These are phyloP conservation scores for Falco berigora DNA, from an alignment of 2,797 vertebrate species.

Conservation along the genomic window DNA sequence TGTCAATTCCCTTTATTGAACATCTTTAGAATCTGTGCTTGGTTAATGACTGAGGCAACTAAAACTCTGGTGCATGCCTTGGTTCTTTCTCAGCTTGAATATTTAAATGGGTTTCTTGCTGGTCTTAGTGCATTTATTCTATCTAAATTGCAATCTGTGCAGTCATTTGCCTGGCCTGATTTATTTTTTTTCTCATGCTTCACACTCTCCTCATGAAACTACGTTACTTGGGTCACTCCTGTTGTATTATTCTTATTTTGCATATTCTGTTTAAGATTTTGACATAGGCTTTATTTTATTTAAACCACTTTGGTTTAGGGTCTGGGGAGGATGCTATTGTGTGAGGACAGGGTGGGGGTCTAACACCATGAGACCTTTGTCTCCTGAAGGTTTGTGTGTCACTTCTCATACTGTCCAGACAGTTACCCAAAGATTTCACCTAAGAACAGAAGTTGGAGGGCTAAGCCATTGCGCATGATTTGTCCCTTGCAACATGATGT, in stretches of 20 bases:
- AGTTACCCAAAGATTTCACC: background rate
- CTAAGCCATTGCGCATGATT: background rate
- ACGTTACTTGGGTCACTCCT: background rate
- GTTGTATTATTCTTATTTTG: background rate
- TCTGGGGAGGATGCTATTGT: background rate
- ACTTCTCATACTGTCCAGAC: background rate
- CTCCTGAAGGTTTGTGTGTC: background rate
- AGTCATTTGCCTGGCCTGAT: background rate
- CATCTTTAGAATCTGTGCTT: background rate
- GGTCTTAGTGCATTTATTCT: background rate
- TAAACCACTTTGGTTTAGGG: background rate
- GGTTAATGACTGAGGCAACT: conserved; percentile 2
- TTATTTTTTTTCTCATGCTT: background rate
- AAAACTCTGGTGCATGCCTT: background rate
- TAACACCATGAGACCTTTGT: background rate
- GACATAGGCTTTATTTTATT: background rate
- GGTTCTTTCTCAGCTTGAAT: background rate
- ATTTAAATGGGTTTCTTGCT: conserved; percentile 16
- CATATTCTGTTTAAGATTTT: background rate
- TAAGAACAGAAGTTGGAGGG: background rate
- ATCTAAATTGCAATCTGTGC: background rate
- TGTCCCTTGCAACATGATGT: background rate
- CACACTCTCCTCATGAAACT: background rate
- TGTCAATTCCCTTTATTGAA: conserved; percentile 11
- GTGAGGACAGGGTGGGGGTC: background rate